Base-by-base conservation (phyloP, 2,113 vertebrate genomes). In the Spea multiplicata region DNA sequence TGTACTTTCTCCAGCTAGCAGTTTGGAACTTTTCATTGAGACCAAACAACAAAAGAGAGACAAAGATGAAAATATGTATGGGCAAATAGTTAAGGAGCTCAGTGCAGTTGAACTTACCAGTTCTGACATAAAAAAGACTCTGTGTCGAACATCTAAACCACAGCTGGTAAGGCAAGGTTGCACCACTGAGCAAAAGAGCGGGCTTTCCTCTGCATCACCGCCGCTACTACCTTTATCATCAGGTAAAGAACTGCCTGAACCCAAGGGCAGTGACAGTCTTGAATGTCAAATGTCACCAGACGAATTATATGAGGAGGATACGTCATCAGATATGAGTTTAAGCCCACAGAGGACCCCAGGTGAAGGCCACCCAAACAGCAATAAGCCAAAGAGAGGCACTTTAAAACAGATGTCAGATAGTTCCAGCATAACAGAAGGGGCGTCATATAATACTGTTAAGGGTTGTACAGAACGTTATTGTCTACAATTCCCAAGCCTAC, bases 11-110 rank as follows among this genome's bases (percentile, higher is more conserved):
- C 97, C 97, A 3, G 89, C 96, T 77, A 98, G 96, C 86, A 99
- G 97, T 81, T 88, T 98, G 82, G 97, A 99, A 69, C 94, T 96
- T 76, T 96, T 97, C 86, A 93, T 95, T 75, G 95, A 98, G 83
- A 98, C 94, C 0, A 97, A 98, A 86, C 96, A 97, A 84, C 97
- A 99, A 87, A 99, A 99, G 82, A 88, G 97, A 64, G 96, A 98
- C 73, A 99, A 98, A 84, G 97, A 99, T 82, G 97, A 99, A 88
- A 94, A 94, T 84, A 99, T 99, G 95, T 99, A 96, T 9, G 97
- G 97, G 3, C 97, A 96, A 87, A 98, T 99, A 46, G 93, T 98
- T 3, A 96, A 96, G 85, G 97, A 98, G 73, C 91, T 98, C 79
- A 94, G 97, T n/a, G 97, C 96, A 0, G 96, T 97, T 73, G 97